These are phyloP conservation scores for Asarcornis scutulata DNA, from an alignment of 2,113 vertebrate species.

Conservation along the genomic window DNA sequence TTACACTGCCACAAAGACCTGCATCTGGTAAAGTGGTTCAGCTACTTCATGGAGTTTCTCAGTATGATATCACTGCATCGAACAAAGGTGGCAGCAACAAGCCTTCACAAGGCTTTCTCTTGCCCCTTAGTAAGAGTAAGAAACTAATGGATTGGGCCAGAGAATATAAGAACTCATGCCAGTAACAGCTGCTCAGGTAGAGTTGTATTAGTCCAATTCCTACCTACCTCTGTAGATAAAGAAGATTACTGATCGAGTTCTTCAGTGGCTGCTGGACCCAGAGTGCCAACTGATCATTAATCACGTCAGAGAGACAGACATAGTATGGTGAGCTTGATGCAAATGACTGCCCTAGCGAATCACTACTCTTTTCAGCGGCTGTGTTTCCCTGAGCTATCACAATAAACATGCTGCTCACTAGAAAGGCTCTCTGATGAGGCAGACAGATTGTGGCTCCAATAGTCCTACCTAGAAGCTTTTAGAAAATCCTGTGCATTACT, in stretches of 20 bases:
- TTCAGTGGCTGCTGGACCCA: neutral
- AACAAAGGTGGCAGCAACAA: neutral
- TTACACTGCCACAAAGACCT: neutral
- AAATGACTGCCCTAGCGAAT: neutral
- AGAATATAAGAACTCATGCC: neutral
- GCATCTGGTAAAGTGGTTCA: neutral
- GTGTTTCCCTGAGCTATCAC: neutral
- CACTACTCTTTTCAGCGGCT: neutral
- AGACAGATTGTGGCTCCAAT: neutral
- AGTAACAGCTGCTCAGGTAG: neutral
- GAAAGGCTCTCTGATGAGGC: constrained; percentile 27
- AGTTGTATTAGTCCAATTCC: neutral
- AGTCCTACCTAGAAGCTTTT: constrained; percentile 10
- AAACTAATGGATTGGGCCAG: neutral
- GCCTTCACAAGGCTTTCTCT: neutral
- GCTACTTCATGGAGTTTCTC: neutral
- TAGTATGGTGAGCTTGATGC: neutral
- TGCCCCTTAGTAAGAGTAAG: neutral
- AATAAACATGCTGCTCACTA: neutral
- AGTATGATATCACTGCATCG: neutral
- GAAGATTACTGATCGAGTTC: neutral
- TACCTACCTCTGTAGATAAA: constrained; percentile 22
- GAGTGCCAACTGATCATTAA: neutral
- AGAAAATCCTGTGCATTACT: constrained; percentile 44
- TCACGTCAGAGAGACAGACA: neutral